Evolutionary conservation across 2,797 vertebrate genomes (phyloP), one percentile per base, ranked within the genome.

Genomic region (Hydrocynus forskahlii): DNA sequence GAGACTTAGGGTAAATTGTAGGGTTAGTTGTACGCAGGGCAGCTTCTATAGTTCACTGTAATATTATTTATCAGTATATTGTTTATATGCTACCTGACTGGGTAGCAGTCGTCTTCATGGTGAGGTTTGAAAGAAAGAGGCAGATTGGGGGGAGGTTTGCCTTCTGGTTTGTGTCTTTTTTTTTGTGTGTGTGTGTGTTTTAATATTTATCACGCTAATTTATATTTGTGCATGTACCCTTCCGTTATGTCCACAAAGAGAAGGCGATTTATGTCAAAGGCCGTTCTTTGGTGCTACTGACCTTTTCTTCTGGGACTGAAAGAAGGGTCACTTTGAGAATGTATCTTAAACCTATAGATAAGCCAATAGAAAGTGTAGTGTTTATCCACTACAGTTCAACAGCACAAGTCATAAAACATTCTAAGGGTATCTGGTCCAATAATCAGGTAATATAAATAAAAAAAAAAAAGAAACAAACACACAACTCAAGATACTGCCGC

Each of bases 31-130:
- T 90, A 79, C 82, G 67, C 55, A 85, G 88, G 94, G 95, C 95
- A 95, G 93, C 94, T 89, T 88, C 73, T 87, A n/a, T 79, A 88
- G 67, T 92, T 89, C 88, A 86, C 89, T 87, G 87, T 86, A 84
- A 88, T 92, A 91, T 88, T 63, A 63, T 63, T 87, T 91, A 86
- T 88, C 80, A 90, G 89, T 91, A 90, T 90, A 89, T 85, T 75
- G 90, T 89, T 91, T 91, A 87, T 86, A 86, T 88, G 70, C 0
- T 75, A 81, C 78, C 63, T 84, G 55, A 14, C 67, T 87, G 72
- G 80, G 70, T 83, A 79, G 69, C 73, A 68, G 71, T 78, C 83
- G 71, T 78, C 83, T 83, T 79, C 48, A 55, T 12, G 54, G 79
- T 48, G 35, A 35, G 50, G 75, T 86, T 78, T 78, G 79, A 79